Base-by-base conservation (phyloP, 2,113 vertebrate genomes). In the Collichthys lucidus region DNA sequence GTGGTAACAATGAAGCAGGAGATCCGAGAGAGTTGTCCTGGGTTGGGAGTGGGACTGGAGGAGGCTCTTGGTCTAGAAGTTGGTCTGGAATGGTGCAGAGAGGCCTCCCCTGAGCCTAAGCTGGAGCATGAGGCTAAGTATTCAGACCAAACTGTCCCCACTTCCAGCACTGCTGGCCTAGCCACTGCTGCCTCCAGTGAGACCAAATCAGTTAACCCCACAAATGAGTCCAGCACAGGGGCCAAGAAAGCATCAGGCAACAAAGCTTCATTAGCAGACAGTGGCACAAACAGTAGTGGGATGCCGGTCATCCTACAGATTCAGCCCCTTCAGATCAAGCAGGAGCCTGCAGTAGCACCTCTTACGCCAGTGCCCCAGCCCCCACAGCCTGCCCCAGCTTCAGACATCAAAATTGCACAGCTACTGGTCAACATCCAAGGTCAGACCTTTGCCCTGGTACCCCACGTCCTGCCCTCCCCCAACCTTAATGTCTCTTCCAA, bases 351-450 rank as follows among this genome's bases (percentile, higher is more conserved):
- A 92, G 61, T 66, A 12, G 24, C 47, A 0, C 84, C 80, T 1
- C 50, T 81, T 8, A 67, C 86, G 79, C 94, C 95, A 0, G 88
- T 55, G 22, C 94, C 94, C 66, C 95, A 91, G 20, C 89, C 94
- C 82, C 88, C 94, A 24, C 94, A 92, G 2, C 63, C 88, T 3
- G 17, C 89, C 70, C 22, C 85, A 0, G 56, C 86, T 14, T 94
- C 97, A 67, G 96, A 96, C 64, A 95, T 98, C 89, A 97, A 96
- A 95, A 95, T 98, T 52, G 94, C 96, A 7, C 97, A 98, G 93
- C 94, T 98, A 49, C 92, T 98, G 47, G 96, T 98, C 89, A 98
- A 96, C 91, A 98, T 98, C 86, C 97, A 99, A 93, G 97, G 97
- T 62, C 97, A 99, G 93, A 98, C 97, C 0, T 98, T 98, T 75